Evolutionary conservation across 2,113 vertebrate genomes (phyloP), one percentile per base, ranked within the genome.

Genomic region (Thamnophis sirtalis): DNA sequence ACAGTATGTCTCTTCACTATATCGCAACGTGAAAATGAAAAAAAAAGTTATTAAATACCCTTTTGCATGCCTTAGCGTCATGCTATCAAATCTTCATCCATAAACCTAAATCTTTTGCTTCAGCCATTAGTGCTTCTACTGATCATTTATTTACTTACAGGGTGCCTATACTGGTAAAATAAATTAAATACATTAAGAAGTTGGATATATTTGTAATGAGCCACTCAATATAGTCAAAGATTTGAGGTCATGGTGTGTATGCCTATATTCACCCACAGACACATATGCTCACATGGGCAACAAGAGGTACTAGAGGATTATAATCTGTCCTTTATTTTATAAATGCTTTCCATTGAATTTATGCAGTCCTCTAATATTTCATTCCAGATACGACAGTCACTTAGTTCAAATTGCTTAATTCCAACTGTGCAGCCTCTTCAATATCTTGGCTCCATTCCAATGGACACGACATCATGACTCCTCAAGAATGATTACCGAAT

Each of bases 401-500:
- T 15, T 90, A 92, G 73, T 73, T 28, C 33, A 89, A 33, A 51
- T 7, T n/a, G 51, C 2, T 87, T 91, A 21, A 50, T 26, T 93
- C 89, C 1, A 91, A 55, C 73, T 85, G 86, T 55, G 24, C 68
- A 85, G 28, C 2, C 26, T 15, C 11, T 94, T 96, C 43, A 87
- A 86, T 26, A 51, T 93, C 94, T 95, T 93, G 94, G 86, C 33
- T 95, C 38, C 63, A 53, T 90, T 84, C 92, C 4, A 68, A 17
- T 54, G 73, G 60, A 93, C 85, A 58, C 51, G 85, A n/a, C 85
- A 91, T 50, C 50, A 91, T 93, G 73, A 3, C 49, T 95, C 93
- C 49, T 55, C 50, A 86, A 93, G 56, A 93, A 58, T 24, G 50
- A 95, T 80, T 86, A 94, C 88, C 93, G 88, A 95, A 89, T 89